phyloP scores from a whole-genome alignment of 2,888 invertebrate species.

The Scaptomyza tumidula region DNA sequence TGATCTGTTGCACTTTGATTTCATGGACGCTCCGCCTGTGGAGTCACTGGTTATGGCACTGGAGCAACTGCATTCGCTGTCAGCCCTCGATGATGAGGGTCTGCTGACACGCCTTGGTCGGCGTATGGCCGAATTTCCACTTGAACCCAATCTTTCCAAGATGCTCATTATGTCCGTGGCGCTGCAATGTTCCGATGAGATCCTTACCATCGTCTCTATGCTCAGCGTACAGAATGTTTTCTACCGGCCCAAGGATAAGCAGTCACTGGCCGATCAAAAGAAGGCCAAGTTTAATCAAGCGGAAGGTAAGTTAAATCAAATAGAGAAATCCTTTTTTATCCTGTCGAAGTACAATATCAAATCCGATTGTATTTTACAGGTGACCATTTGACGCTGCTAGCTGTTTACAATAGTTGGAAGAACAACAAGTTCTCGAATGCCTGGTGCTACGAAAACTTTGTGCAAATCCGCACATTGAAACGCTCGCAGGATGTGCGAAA shows the following conservation, averaged over 20 bases:
- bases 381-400: conserved; percentile 98
- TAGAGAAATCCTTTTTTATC: not conserved
- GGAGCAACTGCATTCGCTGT: conserved; percentile 97
- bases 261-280: conserved; percentile 98
- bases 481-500: conserved; percentile 99
- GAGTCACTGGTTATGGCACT: conserved; percentile 99
- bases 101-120: conserved; percentile 92
- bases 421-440: conserved; percentile 99
- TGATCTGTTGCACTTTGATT: conserved; percentile 98
- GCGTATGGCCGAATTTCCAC: conserved; percentile 99
- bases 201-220: conserved; percentile 99
- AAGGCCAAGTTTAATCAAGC: conserved; percentile 99
- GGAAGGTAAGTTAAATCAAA: conserved; percentile 86
- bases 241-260: conserved; percentile 97
- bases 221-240: conserved; percentile 99
- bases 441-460: conserved; percentile 99
- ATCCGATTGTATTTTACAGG: conserved; percentile 82
- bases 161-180: conserved; percentile 99
- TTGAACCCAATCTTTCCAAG: conserved; percentile 99
- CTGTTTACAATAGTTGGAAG: conserved; percentile 99
- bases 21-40: conserved; percentile 99
- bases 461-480: conserved; percentile 98
- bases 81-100: conserved; percentile 98
- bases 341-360: not conserved
- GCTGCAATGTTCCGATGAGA: conserved; percentile 98